Evolutionary conservation across 2,888 invertebrate genomes (phyloP).

Genomic region (Drosophila parthenogenetica): DNA sequence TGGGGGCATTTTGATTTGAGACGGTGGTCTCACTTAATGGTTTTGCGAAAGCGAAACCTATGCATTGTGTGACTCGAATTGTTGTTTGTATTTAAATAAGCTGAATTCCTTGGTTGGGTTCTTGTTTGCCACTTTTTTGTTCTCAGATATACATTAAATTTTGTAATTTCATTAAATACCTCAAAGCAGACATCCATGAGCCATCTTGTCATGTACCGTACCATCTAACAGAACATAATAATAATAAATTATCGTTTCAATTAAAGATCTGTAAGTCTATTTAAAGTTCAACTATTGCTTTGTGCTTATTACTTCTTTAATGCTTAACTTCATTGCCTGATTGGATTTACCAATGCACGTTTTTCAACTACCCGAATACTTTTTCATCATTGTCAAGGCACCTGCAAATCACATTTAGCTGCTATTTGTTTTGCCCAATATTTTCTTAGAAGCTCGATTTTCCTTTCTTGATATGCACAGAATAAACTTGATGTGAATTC

Average conservation of each 20-base stretch:
- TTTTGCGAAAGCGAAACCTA: slow-evolving; percentile 57
- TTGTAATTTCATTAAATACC: slow-evolving; percentile 53
- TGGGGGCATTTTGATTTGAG: not conserved
- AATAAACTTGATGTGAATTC: slow-evolving; percentile 2
- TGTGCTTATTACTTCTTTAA: slow-evolving; percentile 31
- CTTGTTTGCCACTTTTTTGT: slow-evolving; percentile 41
- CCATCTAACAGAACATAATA: slow-evolving; percentile 36
- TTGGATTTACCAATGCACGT: slow-evolving; percentile 61
- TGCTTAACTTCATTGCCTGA: slow-evolving; percentile 46
- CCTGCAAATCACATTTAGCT: slow-evolving; percentile 39
- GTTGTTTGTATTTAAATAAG: slow-evolving; percentile 75
- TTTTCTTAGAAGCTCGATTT: slow-evolving; percentile 25
- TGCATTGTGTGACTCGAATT: slow-evolving; percentile 67
- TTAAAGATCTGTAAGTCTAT: slow-evolving; percentile 33
- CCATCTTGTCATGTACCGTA: not conserved
- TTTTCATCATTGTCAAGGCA: slow-evolving; percentile 70
- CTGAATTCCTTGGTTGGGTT: slow-evolving; percentile 67
- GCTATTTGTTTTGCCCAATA: slow-evolving; percentile 25
- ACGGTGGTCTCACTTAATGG: slow-evolving; percentile 31
- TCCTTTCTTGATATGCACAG: not conserved
- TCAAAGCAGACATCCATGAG: slow-evolving; percentile 28
- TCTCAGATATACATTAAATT: slow-evolving; percentile 70
- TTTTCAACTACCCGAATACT: slow-evolving; percentile 66
- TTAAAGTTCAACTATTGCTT: slow-evolving; percentile 65
- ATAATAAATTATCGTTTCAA: slow-evolving; percentile 14